Conservation (phyloP, 2,113 vertebrate species). For the Ceuthmochares aereus region DNA sequence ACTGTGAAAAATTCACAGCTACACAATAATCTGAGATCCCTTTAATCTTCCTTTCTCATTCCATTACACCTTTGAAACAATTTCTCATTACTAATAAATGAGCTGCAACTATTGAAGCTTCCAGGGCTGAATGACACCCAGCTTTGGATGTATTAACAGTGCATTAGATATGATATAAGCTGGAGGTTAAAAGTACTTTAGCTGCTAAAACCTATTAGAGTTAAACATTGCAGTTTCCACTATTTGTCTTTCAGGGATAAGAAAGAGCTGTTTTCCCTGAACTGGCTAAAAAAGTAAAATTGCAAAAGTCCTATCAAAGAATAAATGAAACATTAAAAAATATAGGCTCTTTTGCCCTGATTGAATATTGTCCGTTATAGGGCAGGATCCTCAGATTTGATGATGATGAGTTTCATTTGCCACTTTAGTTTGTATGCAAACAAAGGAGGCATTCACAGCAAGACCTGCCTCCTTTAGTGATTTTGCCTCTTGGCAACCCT, state of each 20-base stretch:
- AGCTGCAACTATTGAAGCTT: neutral
- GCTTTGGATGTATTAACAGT: neutral
- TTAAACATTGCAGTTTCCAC: neutral
- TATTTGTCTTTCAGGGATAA: neutral
- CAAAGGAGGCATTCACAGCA: neutral
- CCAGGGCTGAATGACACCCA: neutral
- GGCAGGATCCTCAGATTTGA: neutral
- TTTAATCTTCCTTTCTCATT: neutral
- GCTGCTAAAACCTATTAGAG: neutral
- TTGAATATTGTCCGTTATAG: neutral
- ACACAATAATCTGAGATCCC: neutral
- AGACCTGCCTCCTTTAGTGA: neutral
- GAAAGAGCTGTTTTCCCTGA: neutral
- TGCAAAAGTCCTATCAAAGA: rapidly evolving
- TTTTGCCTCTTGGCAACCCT: neutral
- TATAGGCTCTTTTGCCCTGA: neutral
- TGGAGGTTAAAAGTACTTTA: neutral
- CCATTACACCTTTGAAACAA: neutral
- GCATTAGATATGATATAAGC: too few species aligned
- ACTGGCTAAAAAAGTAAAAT: neutral
- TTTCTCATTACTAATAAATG: neutral
- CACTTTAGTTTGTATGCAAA: neutral
- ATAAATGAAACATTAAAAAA: neutral
- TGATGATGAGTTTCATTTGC: neutral
- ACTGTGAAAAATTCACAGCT: neutral